Evolutionary conservation across 2,888 invertebrate species (phyloP).

Genomic region (Lycophotia porphyrea): DNA sequence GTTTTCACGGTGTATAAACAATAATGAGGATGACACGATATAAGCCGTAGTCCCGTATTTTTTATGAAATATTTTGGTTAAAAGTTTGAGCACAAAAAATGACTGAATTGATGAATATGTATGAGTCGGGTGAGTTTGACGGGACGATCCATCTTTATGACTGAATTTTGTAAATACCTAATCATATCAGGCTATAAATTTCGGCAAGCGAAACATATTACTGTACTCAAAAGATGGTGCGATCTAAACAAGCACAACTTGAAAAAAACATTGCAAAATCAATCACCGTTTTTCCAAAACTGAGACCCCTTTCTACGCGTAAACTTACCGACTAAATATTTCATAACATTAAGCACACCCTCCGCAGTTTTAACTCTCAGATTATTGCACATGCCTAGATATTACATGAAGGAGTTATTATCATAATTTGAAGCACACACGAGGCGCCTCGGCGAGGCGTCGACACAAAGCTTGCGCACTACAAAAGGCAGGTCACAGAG

Average conservation of each 20-base stretch:
- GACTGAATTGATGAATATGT: constrained; percentile 39
- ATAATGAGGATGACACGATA: constrained; percentile 52
- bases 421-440: constrained; percentile 58
- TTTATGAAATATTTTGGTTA: constrained; percentile 13
- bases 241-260: background rate
- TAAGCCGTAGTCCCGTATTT: constrained; percentile 23
- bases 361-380: constrained; percentile 18
- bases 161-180: constrained; percentile 1
- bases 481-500: constrained; percentile 73
- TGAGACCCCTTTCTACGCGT: background rate
- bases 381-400: constrained; percentile 15
- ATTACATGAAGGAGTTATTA: constrained; percentile 44
- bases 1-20: constrained; percentile 47
- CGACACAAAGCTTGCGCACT: constrained; percentile 64
- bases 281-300: background rate
- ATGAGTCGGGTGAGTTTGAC: constrained; percentile 23
- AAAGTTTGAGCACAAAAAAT: constrained; percentile 32
- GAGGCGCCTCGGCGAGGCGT: constrained; percentile 64
- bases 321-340: background rate
- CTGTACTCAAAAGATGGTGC: background rate
- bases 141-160: constrained; percentile 33
- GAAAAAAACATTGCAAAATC: background rate
- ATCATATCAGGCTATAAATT: constrained; percentile 7
- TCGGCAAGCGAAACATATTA: background rate
- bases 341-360: background rate